Conservation (phyloP, 2,113 vertebrate species). For the Tyto alba region DNA sequence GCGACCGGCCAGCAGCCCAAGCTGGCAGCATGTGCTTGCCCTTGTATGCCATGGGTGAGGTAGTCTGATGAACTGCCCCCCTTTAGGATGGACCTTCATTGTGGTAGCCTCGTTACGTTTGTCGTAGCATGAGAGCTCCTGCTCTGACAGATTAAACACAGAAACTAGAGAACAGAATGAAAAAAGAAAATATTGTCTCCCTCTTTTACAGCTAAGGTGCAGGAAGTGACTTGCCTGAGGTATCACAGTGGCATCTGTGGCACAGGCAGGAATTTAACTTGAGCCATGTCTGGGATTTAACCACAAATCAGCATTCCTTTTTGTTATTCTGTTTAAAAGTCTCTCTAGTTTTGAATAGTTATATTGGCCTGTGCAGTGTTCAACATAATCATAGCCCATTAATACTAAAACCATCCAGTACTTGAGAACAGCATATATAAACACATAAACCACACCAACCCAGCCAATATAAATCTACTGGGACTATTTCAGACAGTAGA, state of each 20-base stretch:
- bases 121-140: not conserved
- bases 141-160: not conserved
- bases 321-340: not conserved
- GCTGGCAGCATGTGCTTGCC: not conserved
- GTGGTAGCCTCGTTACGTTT: not conserved
- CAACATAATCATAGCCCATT: not conserved
- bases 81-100: not conserved
- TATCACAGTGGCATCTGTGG: not conserved
- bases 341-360: constrained; percentile 7
- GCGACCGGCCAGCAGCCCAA: not conserved
- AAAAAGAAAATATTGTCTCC: not conserved
- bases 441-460: constrained; percentile 19
- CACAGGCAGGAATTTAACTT: not conserved
- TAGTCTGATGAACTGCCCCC: not conserved
- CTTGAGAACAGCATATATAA: constrained; percentile 41
- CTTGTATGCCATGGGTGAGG: accelerated
- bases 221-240: not conserved
- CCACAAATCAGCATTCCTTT: constrained; percentile 8
- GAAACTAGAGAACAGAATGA: not conserved
- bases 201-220: not conserved
- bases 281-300: not conserved
- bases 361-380: not conserved
- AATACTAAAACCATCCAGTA: constrained; percentile 23
- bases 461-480: constrained; percentile 37
- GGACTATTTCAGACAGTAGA: not conserved